Evolutionary conservation across 2,888 invertebrate genomes (phyloP), one percentile per base, ranked within the genome.

Genomic region (Brassicogethes aeneus): DNA sequence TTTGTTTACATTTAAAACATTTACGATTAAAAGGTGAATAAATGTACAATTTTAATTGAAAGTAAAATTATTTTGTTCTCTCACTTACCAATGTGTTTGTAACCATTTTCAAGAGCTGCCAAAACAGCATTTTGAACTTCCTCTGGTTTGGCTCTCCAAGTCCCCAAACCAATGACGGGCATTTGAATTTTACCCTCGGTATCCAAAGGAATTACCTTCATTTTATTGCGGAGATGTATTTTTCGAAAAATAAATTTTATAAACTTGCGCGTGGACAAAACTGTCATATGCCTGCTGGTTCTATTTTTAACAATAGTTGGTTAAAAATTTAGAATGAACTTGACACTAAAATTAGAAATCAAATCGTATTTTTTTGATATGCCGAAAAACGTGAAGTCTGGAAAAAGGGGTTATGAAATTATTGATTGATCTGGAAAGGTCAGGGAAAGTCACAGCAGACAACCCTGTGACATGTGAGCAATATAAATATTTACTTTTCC

Each of bases 161-260:
- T 83, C 37, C 85, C 84, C 52, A 84, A 68, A 16, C 85, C 85
- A 36, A 84, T 62, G 30, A 76, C 70, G n/a, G 85, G 85, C 75
- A 85, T 82, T 49, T 73, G 62, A 58, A 72, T 14, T 10, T 36
- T 3, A 38, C 39, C 55, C 15, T 70, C 76, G 29, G 62, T 60
- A 37, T 69, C 68, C 44, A 77, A 61, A 47, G 57, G 68, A 37
- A 73, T 59, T 46, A 57, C 63, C 57, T 70, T 70, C 75, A 75
- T 61, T 44, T 50, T 58, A 12, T 41, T 36, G 29, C 8, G 36
- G 16, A 32, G 14, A 32, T 32, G 32, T 32, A n/a, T n/a, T n/a
- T n/a, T n/a, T n/a, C n/a, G n/a, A n/a, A n/a, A n/a, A n/a, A n/a
- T n/a, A n/a, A n/a, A n/a, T n/a, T n/a, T n/a, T 23, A 23, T 23